phyloP scores from a whole-genome alignment of 2,888 invertebrate species.

The Drosophila subsilvestris region DNA sequence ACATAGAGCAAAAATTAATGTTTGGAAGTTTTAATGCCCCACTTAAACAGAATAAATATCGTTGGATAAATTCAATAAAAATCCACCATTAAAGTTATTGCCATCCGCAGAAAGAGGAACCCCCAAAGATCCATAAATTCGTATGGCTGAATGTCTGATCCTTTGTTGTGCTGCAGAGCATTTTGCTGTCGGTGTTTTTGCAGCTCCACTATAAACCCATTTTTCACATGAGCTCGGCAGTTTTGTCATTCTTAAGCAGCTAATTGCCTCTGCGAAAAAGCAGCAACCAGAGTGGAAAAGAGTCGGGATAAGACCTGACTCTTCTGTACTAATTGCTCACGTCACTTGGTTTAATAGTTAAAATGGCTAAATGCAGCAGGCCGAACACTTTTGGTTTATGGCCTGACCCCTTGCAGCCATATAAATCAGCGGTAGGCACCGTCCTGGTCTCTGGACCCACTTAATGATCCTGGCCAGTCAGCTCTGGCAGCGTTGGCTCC shows the following conservation, averaged over 20 bases:
- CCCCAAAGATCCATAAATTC: constrained; percentile 5
- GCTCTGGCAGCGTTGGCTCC: constrained; percentile 42
- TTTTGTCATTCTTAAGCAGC: constrained; percentile 49
- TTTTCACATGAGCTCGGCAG: constrained; percentile 28
- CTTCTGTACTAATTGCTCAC: constrained; percentile 63
- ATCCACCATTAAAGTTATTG: not conserved
- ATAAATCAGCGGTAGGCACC: constrained; percentile 63
- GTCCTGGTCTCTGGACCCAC: constrained; percentile 31
- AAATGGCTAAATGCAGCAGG: constrained; percentile 41
- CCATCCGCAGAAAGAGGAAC: not conserved
- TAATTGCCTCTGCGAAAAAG: constrained; percentile 52
- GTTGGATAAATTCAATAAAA: not conserved
- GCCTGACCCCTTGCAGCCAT: constrained; percentile 68
- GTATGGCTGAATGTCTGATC: constrained; percentile 11
- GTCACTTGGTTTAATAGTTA: constrained; percentile 56
- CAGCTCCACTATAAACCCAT: not conserved
- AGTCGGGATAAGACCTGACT: constrained; percentile 22
- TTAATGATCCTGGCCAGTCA: constrained; percentile 28
- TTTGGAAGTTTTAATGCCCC: not conserved
- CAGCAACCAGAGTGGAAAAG: not conserved
- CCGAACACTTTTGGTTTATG: constrained; percentile 58
- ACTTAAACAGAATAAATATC: not conserved
- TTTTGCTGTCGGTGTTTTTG: not conserved
- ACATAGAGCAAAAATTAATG: no score
- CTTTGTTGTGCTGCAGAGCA: not conserved